Percentiles rank a stretch among this genome's conserved stretches.
phyloP scores from a whole-genome alignment of 2,113 vertebrate genomes.

The Aviceda subcristata region DNA sequence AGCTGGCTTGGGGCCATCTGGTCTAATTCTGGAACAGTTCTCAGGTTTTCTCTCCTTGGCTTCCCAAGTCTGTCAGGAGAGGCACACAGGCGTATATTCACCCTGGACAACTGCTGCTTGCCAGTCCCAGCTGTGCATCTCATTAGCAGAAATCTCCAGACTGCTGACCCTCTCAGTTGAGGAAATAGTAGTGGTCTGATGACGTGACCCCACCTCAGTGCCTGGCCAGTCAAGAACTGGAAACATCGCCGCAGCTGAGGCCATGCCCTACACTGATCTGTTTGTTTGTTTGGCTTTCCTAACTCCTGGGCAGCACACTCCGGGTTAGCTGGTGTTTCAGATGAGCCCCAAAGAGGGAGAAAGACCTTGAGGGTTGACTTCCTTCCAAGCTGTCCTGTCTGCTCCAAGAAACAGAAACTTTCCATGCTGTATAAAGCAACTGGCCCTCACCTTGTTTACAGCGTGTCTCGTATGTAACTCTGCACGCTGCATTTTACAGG shows the following conservation, averaged over 20 bases:
- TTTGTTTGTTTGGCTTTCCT: constrained; percentile 14
- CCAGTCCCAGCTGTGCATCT: constrained; percentile 40
- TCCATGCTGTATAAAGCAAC: constrained; percentile 51
- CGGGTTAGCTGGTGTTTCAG: neutral
- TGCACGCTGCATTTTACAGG: neutral
- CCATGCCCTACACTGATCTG: neutral
- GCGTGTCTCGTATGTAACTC: neutral
- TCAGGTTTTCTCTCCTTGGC: neutral
- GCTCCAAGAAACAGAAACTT: constrained; percentile 48
- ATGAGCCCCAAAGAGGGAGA: constrained; percentile 20
- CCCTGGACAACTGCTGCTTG: constrained; percentile 7
- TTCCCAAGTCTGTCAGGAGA: neutral
- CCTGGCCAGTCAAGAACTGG: neutral
- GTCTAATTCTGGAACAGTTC: constrained; percentile 15
- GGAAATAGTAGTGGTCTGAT: constrained; percentile 9
- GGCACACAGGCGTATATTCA: neutral
- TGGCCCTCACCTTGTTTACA: constrained; percentile 26
- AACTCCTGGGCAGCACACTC: neutral
- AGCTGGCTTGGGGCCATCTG: neutral
- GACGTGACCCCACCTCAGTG: neutral
- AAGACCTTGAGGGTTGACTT: constrained; percentile 33
- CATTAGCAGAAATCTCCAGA: neutral
- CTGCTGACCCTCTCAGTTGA: constrained; percentile 32
- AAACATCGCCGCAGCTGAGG: neutral
- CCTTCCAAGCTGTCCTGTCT: constrained; percentile 27